Percentiles rank a stretch among this genome's conserved stretches.
phyloP scores from a whole-genome alignment of 1,140 invertebrate genomes.

The Bradysia coprophila region DNA sequence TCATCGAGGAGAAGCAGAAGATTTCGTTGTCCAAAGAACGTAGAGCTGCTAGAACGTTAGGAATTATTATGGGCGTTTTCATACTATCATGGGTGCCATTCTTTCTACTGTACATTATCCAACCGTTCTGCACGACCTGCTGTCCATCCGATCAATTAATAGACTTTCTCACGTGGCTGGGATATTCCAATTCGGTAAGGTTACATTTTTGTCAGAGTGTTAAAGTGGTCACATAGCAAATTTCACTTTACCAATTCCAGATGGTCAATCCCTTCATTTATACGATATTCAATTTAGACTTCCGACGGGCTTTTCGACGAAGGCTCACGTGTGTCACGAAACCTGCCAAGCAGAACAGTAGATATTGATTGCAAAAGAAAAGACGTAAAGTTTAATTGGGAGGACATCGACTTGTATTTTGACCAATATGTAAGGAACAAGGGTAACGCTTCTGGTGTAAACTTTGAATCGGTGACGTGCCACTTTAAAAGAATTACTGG shows the following conservation, averaged over 20 bases:
- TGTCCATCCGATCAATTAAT: slow-evolving; percentile 61
- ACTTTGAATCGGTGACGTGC: too few species aligned
- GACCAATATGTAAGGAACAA: too few species aligned
- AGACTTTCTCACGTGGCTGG: slow-evolving; percentile 90
- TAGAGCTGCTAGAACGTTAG: slow-evolving; percentile 76
- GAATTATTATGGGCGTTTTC: slow-evolving; percentile 89
- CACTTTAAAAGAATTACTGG: too few species aligned
- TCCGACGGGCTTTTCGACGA: slow-evolving; percentile 83
- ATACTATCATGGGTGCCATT: slow-evolving; percentile 95
- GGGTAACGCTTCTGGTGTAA: too few species aligned
- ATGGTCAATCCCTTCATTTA: slow-evolving; percentile 95
- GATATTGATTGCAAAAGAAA: too few species aligned
- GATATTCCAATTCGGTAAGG: slow-evolving; percentile 95
- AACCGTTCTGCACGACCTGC: slow-evolving; percentile 65
- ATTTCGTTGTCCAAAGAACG: slow-evolving; percentile 85
- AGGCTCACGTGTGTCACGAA: too few species aligned
- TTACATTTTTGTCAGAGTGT: too few species aligned
- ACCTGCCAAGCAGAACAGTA: too few species aligned
- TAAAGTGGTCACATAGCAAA: too few species aligned
- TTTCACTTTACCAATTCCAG: too few species aligned
- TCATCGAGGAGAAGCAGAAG: slow-evolving; percentile 84
- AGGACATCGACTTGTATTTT: too few species aligned
- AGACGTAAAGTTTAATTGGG: too few species aligned
- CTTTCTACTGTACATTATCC: slow-evolving; percentile 85
- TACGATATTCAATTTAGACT: slow-evolving; percentile 95